Evolutionary conservation across 37 sponge, comb jelly and placozoan genomes (phyloP), one percentile per base, ranked within the genome.

Genomic region (Hormiphora californensis): DNA sequence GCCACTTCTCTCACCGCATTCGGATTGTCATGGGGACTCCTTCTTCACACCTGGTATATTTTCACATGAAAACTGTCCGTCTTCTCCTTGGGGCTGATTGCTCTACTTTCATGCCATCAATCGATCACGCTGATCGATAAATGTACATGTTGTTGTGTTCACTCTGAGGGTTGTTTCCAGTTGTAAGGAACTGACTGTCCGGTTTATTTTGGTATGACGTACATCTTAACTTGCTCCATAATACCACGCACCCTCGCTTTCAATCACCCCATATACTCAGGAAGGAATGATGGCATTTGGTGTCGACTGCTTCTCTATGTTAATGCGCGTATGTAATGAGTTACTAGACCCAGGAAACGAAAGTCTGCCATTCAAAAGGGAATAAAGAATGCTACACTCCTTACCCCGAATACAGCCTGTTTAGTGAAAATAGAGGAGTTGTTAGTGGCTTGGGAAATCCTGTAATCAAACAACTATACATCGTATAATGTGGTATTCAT

Each of bases 401-500:
- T 54, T 98, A 98, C 85, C 91, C 93, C 9, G 94, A 94, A 53
- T 91, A 90, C 38, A 93, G 94, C 36, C 90, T 98, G 59, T 85
- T 93, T 12, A 44, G 63, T 98, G 40, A 98, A 94, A 63, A 87
- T 95, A 92, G 92, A 91, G 92, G 85, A 94, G 57, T 49, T 98
- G 36, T 34, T 98, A 15, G 99, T 98, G 11, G 91, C 93, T 0
- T 59, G 94, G 40, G 85, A 92, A 59, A 88, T n/a, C 94, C 53
- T 94, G 93, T 88, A 98, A 95, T 46, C 99, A 98, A 85, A 94
- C 93, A 61, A 98, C 95, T 63, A 92, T 94, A 69, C 95, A 98
- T 86, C 94, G 94, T 95, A 98, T 95, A 88, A 94, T 94, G 67
- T 62, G 81, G 25, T 1, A 23, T n/a, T 12, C 30, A 63, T n/a